Conservation (phyloP, 2,888 invertebrate species). For the Lycocerus yunnanus region DNA sequence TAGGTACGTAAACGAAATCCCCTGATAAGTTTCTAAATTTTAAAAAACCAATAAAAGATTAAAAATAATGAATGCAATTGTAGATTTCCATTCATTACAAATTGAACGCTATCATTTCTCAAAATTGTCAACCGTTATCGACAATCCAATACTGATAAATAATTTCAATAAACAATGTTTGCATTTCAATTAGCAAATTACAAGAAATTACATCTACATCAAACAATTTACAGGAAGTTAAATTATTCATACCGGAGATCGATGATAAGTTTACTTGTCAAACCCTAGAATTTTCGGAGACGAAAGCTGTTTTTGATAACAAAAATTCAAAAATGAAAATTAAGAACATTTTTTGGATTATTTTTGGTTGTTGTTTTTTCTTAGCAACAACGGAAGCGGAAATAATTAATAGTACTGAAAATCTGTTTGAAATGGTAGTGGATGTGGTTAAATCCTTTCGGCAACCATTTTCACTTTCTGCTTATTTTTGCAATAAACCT, state of each 20-base stretch:
- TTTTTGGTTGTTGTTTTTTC: background rate
- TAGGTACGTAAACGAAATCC: no score
- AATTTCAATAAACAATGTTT: background rate
- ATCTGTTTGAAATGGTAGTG: constrained; percentile 1
- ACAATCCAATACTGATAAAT: background rate
- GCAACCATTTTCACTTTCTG: constrained; percentile 28
- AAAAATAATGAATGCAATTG: no score
- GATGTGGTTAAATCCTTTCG: constrained; percentile 18
- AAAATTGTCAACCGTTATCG: background rate
- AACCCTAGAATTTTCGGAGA: background rate
- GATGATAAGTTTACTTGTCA: background rate
- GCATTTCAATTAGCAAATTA: background rate
- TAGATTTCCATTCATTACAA: background rate
- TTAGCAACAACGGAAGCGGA: background rate
- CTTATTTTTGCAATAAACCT: constrained; percentile 37
- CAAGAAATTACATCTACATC: background rate
- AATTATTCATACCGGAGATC: background rate
- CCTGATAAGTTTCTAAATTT: no score
- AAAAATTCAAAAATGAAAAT: background rate
- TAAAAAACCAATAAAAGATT: no score
- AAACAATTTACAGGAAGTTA: background rate
- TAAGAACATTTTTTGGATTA: background rate
- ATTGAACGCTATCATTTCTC: background rate
- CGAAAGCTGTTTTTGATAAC: background rate
- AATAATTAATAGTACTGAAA: background rate